phyloP scores from a whole-genome alignment of 1,140 invertebrate species.

The Drosophila triauraria region DNA sequence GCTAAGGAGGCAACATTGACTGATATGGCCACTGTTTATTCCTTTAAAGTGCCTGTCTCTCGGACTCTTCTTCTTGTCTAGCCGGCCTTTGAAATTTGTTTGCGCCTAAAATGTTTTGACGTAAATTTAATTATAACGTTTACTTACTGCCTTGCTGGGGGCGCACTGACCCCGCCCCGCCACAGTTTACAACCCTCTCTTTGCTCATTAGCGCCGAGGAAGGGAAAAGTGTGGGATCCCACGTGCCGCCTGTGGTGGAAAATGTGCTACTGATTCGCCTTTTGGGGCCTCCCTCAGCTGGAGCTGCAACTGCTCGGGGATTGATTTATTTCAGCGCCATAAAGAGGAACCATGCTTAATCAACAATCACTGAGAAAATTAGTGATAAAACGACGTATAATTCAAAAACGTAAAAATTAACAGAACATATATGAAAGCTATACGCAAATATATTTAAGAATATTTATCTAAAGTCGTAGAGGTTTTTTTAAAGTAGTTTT shows the following conservation, averaged over 20 bases:
- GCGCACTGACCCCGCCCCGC: not conserved
- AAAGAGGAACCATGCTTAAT: not conserved
- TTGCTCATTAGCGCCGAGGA: constrained; percentile 32
- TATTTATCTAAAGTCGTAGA: too few relatives aligned
- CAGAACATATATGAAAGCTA: not conserved
- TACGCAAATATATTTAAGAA: too few relatives aligned
- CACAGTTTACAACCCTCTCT: constrained; percentile 6
- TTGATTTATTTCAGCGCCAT: constrained; percentile 12
- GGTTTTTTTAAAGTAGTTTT: too few relatives aligned
- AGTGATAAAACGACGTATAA: not conserved
- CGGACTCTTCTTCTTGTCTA: constrained; percentile 23
- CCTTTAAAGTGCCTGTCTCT: constrained; percentile 17
- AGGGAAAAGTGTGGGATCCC: constrained; percentile 6
- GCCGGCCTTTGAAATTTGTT: constrained; percentile 58
- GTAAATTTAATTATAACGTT: constrained; percentile 76
- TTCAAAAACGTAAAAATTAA: too few relatives aligned
- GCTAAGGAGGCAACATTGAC: not conserved
- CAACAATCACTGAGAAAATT: not conserved
- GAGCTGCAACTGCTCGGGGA: constrained; percentile 7
- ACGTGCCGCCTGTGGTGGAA: constrained; percentile 30
- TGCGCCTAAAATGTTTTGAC: constrained; percentile 53
- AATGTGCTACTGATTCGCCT: constrained; percentile 26
- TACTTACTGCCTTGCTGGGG: constrained; percentile 52
- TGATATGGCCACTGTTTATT: constrained; percentile 14
- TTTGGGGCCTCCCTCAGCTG: constrained; percentile 5